Evolutionary conservation across 2,888 invertebrate genomes (phyloP).

Genomic region (Himalopsyche japonica): DNA sequence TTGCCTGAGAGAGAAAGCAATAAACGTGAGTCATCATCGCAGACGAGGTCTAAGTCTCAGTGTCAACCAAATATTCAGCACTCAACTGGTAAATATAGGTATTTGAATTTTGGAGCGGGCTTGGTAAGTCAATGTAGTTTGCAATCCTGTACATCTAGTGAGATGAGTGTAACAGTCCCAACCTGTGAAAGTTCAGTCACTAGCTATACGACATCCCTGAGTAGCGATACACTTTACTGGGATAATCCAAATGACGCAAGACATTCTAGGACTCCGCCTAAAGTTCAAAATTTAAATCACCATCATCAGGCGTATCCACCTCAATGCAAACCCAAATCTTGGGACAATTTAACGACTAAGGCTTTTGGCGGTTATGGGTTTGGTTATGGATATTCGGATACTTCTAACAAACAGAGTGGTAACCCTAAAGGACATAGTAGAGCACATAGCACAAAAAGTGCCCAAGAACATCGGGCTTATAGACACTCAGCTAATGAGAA

Average conservation of each 20-base stretch:
- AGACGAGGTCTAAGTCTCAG: slow-evolving; percentile 47
- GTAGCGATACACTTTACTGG: slow-evolving; percentile 87
- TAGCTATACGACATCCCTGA: slow-evolving; percentile 82
- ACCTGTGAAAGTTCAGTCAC: slow-evolving; percentile 72
- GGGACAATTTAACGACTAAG: slow-evolving; percentile 87
- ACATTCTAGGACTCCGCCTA: slow-evolving; percentile 42
- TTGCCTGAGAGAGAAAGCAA: slow-evolving; percentile 41
- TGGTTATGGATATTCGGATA: slow-evolving; percentile 73
- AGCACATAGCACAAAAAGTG: slow-evolving; percentile 63
- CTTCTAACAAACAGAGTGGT: slow-evolving; percentile 54
- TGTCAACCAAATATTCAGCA: slow-evolving; percentile 40
- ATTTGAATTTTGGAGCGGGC: slow-evolving; percentile 44
- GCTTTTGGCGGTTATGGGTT: slow-evolving; percentile 85
- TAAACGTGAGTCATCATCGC: slow-evolving; percentile 47
- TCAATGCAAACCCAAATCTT: slow-evolving; percentile 78
- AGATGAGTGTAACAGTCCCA: slow-evolving; percentile 64
- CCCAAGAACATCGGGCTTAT: slow-evolving; percentile 60
- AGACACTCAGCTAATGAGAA: slow-evolving; percentile 53
- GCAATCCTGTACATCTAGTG: slow-evolving; percentile 81
- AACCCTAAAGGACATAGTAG: slow-evolving; percentile 57
- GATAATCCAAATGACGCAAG: slow-evolving; percentile 56
- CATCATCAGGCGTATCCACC: slow-evolving; percentile 53
- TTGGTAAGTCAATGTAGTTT: slow-evolving; percentile 70
- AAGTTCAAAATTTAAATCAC: slow-evolving; percentile 44
- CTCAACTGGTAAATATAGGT: slow-evolving; percentile 23